Evolutionary conservation across 2,888 invertebrate species (phyloP).

Genomic region (Lucinisca nassula): DNA sequence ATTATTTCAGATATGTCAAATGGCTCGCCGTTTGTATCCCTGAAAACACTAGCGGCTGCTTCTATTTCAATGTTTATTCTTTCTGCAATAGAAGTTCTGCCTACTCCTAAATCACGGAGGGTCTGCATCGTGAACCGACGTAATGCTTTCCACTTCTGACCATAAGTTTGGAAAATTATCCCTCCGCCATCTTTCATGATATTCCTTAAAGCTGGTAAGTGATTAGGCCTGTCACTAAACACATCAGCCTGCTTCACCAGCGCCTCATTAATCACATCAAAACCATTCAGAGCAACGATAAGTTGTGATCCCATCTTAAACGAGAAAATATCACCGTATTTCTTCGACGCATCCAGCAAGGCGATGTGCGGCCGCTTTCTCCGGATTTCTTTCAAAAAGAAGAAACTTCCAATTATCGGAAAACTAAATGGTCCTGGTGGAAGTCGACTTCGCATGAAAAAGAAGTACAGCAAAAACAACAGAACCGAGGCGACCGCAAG

Average conservation of each 20-base stretch:
- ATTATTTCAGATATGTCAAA: conserved; percentile 53
- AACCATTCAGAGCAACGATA: not conserved
- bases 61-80: conserved; percentile 61
- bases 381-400: not conserved
- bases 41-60: conserved; percentile 32
- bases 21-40: conserved; percentile 39
- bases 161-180: conserved; percentile 25
- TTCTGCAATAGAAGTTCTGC: conserved; percentile 70
- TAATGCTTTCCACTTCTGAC: conserved; percentile 64
- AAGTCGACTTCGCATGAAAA: not conserved
- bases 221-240: not conserved
- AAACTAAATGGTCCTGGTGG: not conserved
- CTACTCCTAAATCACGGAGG: conserved; percentile 73
- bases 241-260: not conserved
- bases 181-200: not conserved
- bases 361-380: not conserved
- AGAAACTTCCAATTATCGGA: not conserved
- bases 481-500: no score
- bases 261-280: not conserved
- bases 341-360: not conserved
- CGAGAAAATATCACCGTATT: not conserved
- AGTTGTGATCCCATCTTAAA: not conserved
- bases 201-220: not conserved
- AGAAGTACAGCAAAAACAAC: no score
- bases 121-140: conserved; percentile 65